Base-by-base conservation (phyloP, 2,113 vertebrate species). In the Coryphaenoides rupestris region DNA sequence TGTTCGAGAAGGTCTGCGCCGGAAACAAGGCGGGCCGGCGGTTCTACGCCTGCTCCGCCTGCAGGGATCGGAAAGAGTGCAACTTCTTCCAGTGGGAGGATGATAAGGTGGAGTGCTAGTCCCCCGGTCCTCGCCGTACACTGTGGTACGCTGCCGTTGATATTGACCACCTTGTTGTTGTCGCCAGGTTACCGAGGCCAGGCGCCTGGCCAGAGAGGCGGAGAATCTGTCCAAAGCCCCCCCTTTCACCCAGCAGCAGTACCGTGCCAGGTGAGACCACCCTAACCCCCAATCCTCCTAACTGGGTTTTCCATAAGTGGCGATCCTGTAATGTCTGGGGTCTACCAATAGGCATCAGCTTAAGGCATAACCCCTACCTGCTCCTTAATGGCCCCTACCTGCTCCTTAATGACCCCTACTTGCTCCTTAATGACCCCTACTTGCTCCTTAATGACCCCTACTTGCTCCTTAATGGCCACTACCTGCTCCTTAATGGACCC, bases 61-160 rank as follows among this genome's bases (percentile, higher is more conserved):
- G 96, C 68, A 90, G 96, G 63, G 96, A 96, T 79, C 88, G 96
- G 71, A 98, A 92, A 77, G 94, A 96, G 21, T 99, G 96, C 77
- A 91, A 74, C 57, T 98, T 99, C 57, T 99, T 99, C 72, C 96
- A 98, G 57, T 98, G 96, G 96, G 93, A 93, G 72, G 90, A 95
- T 76, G 96, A 98, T 62, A 96, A 95, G 93, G 96, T 98, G 84
- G n/a, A 45, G 47, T 50, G 47, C n/a, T n/a, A 13, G 17, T 50
- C 1, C 3, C n/a, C 47, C 15, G 47, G 47, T 50, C 3, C 46
- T 50, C 17, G 15, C n/a, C 15, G 5, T 50, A 3, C 5, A 16
- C 17, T 50, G 16, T 50, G 47, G n/a, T 50, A 13, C 13, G 40
- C 5, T n/a, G 9, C 1, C 13, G n/a, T 50, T 50, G 47, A n/a